Conservation (phyloP, 2,888 invertebrate genomes). For the Noctua pronuba region DNA sequence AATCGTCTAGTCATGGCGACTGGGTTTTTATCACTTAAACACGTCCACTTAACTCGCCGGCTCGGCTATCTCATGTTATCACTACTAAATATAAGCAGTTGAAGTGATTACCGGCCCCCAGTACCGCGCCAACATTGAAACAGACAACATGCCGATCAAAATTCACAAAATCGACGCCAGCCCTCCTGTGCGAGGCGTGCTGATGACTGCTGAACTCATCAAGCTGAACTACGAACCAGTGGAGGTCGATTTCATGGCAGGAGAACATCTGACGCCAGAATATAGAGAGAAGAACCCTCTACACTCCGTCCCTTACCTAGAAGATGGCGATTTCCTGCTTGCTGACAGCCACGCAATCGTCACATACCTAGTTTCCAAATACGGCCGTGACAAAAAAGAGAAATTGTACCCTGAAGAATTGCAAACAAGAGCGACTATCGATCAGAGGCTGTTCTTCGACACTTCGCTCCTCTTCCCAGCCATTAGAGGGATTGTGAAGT, state of each 20-base stretch:
- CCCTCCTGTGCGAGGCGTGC: conserved; percentile 71
- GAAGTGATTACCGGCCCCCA: background rate
- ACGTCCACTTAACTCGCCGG: conserved; percentile 15
- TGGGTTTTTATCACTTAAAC: conserved; percentile 19
- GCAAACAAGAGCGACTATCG: conserved; percentile 68
- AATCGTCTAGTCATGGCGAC: background rate
- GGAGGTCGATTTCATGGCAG: conserved; percentile 63
- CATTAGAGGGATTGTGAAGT: conserved; percentile 30
- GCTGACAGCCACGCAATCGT: conserved; percentile 78
- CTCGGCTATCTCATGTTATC: conserved; percentile 1
- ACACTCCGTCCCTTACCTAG: conserved; percentile 72
- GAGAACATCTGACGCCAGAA: conserved; percentile 69
- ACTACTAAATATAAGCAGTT: conserved; percentile 27
- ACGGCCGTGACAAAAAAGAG: conserved; percentile 70
- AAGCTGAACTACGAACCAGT: conserved; percentile 69
- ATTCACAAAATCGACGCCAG: conserved; percentile 71
- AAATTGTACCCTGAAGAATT: conserved; percentile 72
- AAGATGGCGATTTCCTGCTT: conserved; percentile 75
- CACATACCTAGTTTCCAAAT: conserved; percentile 75
- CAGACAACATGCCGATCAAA: conserved; percentile 69
- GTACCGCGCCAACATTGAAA: conserved; percentile 13
- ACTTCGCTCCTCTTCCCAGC: conserved; percentile 67
- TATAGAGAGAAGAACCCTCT: conserved; percentile 73
- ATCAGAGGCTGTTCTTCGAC: conserved; percentile 73
- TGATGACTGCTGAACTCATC: conserved; percentile 71